Percentiles rank a stretch among this genome's conserved stretches.
Evolutionary conservation across 92 coral and sea anemone species (phyloP).

Genomic region (Zoanthus solanderi): DNA sequence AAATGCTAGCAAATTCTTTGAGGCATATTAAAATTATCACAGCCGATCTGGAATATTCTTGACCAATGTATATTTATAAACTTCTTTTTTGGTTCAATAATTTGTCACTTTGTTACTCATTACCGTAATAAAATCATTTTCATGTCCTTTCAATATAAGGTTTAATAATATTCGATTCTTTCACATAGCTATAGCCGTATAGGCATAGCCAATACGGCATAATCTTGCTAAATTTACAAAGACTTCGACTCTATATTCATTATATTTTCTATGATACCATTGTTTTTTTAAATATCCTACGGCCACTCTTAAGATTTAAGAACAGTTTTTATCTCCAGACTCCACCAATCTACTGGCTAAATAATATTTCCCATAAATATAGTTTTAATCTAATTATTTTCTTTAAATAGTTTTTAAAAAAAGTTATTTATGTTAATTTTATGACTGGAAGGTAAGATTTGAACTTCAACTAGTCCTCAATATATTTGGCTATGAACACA

Average conservation of each 20-base stretch:
- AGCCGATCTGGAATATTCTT: too few relatives aligned
- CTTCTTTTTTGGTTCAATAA: background rate
- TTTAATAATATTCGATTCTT: background rate
- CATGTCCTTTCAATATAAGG: background rate
- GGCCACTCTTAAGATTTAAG: background rate
- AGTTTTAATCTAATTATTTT: conserved; percentile 18
- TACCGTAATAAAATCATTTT: background rate
- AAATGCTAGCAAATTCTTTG: background rate
- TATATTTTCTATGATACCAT: background rate
- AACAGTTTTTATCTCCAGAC: background rate
- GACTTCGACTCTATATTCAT: background rate
- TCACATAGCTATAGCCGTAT: background rate
- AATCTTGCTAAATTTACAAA: background rate
- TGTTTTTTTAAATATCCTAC: conserved; percentile 7
- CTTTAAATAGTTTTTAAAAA: background rate
- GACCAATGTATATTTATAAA: background rate
- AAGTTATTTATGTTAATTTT: background rate
- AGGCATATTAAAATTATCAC: conserved; percentile 16
- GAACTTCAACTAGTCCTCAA: background rate
- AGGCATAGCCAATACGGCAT: background rate
- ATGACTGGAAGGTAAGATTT: background rate
- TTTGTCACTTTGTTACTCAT: background rate
- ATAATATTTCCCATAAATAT: conserved; percentile 35
- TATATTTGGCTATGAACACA: conserved; percentile 66
- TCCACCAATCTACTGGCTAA: background rate